A percentile compares a stretch with the other conserved stretches of the same genome.
Evolutionary conservation across 2,888 invertebrate species (phyloP).

Genomic region (Oeneis ivallda): DNA sequence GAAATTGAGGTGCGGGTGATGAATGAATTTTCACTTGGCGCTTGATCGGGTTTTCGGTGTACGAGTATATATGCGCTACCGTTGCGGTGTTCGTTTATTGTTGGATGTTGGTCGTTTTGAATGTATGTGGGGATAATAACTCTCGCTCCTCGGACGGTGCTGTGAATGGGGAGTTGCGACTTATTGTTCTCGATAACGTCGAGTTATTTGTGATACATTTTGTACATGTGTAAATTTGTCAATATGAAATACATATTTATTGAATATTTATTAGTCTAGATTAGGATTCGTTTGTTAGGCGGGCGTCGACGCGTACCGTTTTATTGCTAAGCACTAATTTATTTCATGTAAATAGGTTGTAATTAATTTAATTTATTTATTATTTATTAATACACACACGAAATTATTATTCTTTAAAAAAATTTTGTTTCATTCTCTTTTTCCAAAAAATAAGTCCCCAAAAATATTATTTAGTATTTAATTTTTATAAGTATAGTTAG

Average conservation of each 20-base stretch:
- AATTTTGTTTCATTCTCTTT: slow-evolving; percentile 58
- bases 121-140: slow-evolving; percentile 69
- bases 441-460: slow-evolving; percentile 41
- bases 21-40: slow-evolving; percentile 55
- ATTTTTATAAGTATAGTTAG: no score
- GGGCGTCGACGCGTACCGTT: slow-evolving; percentile 43
- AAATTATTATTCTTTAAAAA: slow-evolving; percentile 52
- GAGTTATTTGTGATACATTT: slow-evolving; percentile 43
- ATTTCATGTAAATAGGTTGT: slow-evolving; percentile 55
- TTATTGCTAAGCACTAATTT: slow-evolving; percentile 44
- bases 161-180: slow-evolving; percentile 64
- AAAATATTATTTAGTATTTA: not conserved
- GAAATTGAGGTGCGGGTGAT: slow-evolving; percentile 61
- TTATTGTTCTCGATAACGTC: slow-evolving; percentile 64
- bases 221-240: slow-evolving; percentile 46
- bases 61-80: slow-evolving; percentile 26
- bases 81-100: slow-evolving; percentile 32
- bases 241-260: slow-evolving; percentile 45
- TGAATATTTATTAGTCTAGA: slow-evolving; percentile 29
- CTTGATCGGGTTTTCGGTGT: slow-evolving; percentile 37
- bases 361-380: slow-evolving; percentile 56
- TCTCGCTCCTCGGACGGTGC: slow-evolving; percentile 61
- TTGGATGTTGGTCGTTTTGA: slow-evolving; percentile 41
- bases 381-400: slow-evolving; percentile 69
- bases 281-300: slow-evolving; percentile 39